Evolutionary conservation across 2,113 vertebrate genomes (phyloP), one percentile per base, ranked within the genome.

Genomic region (Dicerorhinus sumatrensis): DNA sequence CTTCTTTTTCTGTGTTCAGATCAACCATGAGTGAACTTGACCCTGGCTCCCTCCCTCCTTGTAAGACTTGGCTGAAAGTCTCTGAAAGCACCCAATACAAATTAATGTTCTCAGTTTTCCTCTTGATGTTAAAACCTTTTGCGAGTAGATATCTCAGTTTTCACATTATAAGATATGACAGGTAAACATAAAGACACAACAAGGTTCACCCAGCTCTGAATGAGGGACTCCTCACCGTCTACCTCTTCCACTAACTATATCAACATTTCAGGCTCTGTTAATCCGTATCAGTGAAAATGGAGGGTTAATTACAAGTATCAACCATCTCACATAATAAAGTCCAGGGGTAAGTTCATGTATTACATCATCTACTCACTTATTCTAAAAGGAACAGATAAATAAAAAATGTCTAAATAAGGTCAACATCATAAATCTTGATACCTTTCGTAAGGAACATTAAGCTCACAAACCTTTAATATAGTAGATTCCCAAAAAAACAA

Each of bases 331-430:
- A 62, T 60, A 93, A 13, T 46, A 72, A 13, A 91, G 10, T 39
- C 2, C 70, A 14, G 51, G 51, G 51, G 51, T 54, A 54, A 16
- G 51, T 54, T 54, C 51, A 54, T 17, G 12, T 4, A 9, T 21
- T 88, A 88, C 51, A 93, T 42, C 83, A 1, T 3, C 58, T 1
- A 79, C 17, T 75, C 58, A 51, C 8, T 36, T 36, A 48, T 16
- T 91, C 36, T 91, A 89, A 97, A 85, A 54, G 31, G 20, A 9
- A 83, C 0, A 17, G 80, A 77, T 76, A 70, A 23, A 67, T 33
- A 48, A 4, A 54, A 91, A 12, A 67, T 89, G 84, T 92, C 8
- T 96, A 88, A 70, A 72, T 72, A 96, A 91, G 12, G 3, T 95
- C 39, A 90, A 10, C 1, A 69, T 77, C 88, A 85, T 89, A 96